Evolutionary conservation across 2,888 invertebrate species (phyloP).

Genomic region (Mimachlamys varia): DNA sequence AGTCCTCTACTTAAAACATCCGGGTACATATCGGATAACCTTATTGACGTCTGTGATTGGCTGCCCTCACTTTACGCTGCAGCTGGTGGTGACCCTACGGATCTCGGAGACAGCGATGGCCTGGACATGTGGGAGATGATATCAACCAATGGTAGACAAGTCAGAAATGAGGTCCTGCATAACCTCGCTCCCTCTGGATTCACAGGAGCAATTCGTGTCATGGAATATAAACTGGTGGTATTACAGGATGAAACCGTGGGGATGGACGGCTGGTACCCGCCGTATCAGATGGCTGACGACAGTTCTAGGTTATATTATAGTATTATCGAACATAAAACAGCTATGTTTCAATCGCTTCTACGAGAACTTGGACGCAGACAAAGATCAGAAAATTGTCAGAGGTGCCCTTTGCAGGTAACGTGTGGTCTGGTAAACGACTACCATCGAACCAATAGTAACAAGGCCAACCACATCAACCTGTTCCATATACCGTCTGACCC

Average conservation of each 20-base stretch:
- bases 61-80: constrained; percentile 91
- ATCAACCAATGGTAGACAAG: constrained; percentile 85
- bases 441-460: too few species aligned
- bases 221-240: constrained; percentile 78
- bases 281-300: constrained; percentile 64
- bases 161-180: constrained; percentile 84
- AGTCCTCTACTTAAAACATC: constrained; percentile 86
- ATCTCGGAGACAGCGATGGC: constrained; percentile 85
- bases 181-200: constrained; percentile 74
- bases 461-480: too few species aligned
- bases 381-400: background rate
- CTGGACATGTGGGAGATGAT: constrained; percentile 89
- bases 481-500: constrained; percentile 92
- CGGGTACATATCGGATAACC: constrained; percentile 87
- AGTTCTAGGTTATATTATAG: constrained; percentile 41
- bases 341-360: too few species aligned
- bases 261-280: constrained; percentile 75
- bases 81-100: constrained; percentile 83
- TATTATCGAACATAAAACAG: too few species aligned
- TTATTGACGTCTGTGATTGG: constrained; percentile 94
- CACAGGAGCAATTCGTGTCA: constrained; percentile 67
- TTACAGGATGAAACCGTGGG: constrained; percentile 65
- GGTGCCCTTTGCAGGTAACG: constrained; percentile 86
- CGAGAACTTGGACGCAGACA: background rate
- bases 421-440: too few species aligned